A percentile compares a stretch with the other conserved stretches of the same genome.
Conservation (phyloP, 1,140 invertebrate species). For the Copidosoma floridanum region DNA sequence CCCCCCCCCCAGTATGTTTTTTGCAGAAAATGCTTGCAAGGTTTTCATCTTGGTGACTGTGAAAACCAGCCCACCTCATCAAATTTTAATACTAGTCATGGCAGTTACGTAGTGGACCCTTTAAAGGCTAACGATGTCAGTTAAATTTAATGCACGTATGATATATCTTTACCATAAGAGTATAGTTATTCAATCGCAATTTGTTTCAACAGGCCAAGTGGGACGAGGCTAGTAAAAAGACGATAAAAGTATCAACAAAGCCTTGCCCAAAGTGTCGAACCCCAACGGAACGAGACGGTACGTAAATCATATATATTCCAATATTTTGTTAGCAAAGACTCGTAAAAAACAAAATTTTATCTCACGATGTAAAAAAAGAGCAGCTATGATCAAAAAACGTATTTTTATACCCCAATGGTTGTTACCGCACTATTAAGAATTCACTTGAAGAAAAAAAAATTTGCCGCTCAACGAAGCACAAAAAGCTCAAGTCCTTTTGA, state of each 20-base stretch:
- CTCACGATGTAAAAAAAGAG: not conserved
- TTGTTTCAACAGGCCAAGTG: slow-evolving; percentile 63
- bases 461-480: too few relatives aligned
- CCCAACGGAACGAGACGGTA: slow-evolving; percentile 81
- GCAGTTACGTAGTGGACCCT: slow-evolving; percentile 65
- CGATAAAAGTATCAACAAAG: slow-evolving; percentile 79
- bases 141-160: too few relatives aligned
- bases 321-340: not conserved
- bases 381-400: not conserved
- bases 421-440: too few relatives aligned
- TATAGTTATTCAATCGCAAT: not conserved
- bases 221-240: slow-evolving; percentile 73
- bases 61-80: slow-evolving; percentile 43
- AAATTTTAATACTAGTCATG: slow-evolving; percentile 42
- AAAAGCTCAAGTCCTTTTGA: too few relatives aligned
- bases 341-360: not conserved
- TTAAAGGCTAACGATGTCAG: slow-evolving; percentile 57
- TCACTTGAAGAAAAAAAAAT: too few relatives aligned
- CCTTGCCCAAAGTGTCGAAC: slow-evolving; percentile 86
- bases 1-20: slow-evolving; percentile 85
- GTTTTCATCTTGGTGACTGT: slow-evolving; percentile 78
- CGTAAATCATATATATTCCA: not conserved
- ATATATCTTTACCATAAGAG: not conserved
- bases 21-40: slow-evolving; percentile 76
- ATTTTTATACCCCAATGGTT: not conserved